Percentiles rank a stretch among this genome's conserved stretches.
Evolutionary conservation across 2,797 vertebrate species (phyloP).

Genomic region (Anableps anableps): DNA sequence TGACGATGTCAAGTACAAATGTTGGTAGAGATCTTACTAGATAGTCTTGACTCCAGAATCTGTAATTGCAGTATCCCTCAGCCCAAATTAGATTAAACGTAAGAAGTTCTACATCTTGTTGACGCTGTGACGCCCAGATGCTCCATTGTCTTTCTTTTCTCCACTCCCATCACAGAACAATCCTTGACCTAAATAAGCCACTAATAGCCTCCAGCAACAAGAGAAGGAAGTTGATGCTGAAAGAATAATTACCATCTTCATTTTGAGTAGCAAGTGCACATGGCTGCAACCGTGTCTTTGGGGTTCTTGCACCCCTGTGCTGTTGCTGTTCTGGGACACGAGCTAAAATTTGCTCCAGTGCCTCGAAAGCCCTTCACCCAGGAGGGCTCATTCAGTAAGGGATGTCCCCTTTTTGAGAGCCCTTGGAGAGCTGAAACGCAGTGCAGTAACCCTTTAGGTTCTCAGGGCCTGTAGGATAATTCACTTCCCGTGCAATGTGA

Average conservation of each 20-base stretch:
- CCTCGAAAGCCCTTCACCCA: constrained; percentile 61
- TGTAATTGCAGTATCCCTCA: not conserved
- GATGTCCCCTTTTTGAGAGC: constrained; percentile 47
- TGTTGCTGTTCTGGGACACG: constrained; percentile 41
- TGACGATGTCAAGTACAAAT: not conserved
- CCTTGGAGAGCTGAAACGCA: constrained; percentile 35
- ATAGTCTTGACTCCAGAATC: not conserved
- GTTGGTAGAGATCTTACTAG: not conserved
- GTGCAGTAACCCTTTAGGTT: constrained; percentile 37
- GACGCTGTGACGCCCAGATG: not conserved
- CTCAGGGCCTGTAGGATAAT: constrained; percentile 17
- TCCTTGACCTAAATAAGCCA: constrained; percentile 75
- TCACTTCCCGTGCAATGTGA: constrained; percentile 52
- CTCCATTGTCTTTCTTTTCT: not conserved
- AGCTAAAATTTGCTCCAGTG: constrained; percentile 48
- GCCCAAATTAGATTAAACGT: not conserved
- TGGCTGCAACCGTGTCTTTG: constrained; percentile 21
- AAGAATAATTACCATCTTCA: constrained; percentile 69
- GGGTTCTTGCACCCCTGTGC: constrained; percentile 13
- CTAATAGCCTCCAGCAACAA: constrained; percentile 54
- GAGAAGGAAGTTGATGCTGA: constrained; percentile 59
- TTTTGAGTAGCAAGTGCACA: constrained; percentile 31
- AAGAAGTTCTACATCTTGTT: not conserved
- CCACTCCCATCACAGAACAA: constrained; percentile 30
- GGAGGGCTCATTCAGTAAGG: constrained; percentile 45